A percentile compares a stretch with the other conserved stretches of the same genome.
Conservation (phyloP, 1,140 invertebrate genomes). For the Drosophila ogumai region DNA sequence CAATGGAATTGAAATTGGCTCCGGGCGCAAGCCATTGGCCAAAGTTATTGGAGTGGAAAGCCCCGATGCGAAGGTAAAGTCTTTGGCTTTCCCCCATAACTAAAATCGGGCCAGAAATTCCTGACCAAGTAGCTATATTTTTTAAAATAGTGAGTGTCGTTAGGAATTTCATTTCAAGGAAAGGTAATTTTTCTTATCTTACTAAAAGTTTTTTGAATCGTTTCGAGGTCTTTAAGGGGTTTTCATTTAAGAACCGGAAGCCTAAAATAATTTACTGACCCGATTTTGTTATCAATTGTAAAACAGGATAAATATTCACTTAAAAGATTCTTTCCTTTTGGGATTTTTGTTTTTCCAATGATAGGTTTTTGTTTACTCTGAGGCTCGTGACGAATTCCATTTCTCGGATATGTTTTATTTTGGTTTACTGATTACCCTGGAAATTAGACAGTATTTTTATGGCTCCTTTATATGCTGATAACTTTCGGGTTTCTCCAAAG, state of each 20-base stretch:
- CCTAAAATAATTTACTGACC: background rate
- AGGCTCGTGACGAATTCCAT: background rate
- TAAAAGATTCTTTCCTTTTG: background rate
- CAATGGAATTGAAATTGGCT: slow-evolving; percentile 31
- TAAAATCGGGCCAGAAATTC: slow-evolving; percentile 17
- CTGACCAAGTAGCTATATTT: slow-evolving; percentile 2
- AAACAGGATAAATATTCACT: background rate
- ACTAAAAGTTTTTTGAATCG: background rate
- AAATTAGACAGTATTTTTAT: slow-evolving; percentile 7
- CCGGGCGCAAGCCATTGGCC: slow-evolving; percentile 26
- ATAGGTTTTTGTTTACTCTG: background rate
- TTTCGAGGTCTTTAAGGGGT: background rate
- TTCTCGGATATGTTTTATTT: background rate
- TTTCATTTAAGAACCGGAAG: background rate
- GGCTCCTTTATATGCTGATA: slow-evolving; percentile 6
- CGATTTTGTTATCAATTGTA: background rate
- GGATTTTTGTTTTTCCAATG: background rate
- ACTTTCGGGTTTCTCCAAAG: background rate
- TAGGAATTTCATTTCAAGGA: background rate
- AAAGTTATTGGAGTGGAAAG: slow-evolving; percentile 53
- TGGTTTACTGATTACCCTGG: background rate
- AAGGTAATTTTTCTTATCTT: background rate
- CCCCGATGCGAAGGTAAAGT: slow-evolving; percentile 37
- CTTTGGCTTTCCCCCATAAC: slow-evolving; percentile 29
- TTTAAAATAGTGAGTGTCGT: background rate